A percentile compares a stretch with the other conserved stretches of the same genome.
These are phyloP conservation scores for Stichodactyla mertensii DNA, from an alignment of 64 coral and sea anemone species.

Conservation along the genomic window DNA sequence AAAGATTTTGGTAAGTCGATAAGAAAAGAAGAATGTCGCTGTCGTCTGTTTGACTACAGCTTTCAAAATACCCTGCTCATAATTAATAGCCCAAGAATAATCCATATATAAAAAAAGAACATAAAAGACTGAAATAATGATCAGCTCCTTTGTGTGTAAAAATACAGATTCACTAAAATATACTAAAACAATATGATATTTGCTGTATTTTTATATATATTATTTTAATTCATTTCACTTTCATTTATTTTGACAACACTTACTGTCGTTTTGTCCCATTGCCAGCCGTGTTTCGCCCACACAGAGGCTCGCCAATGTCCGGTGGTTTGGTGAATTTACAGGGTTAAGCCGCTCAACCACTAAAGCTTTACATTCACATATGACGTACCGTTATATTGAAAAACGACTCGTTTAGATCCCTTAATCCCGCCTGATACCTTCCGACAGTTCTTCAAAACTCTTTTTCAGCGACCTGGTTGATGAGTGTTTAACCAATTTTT, in stretches of 20 bases:
- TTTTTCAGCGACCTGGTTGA: not conserved
- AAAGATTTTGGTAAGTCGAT: not conserved
- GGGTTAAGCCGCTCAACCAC: not conserved
- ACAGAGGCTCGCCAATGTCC: not conserved
- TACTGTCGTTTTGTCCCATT: not conserved
- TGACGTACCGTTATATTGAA: conserved; percentile 6
- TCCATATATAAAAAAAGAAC: not conserved
- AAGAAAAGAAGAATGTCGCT: conserved; percentile 8
- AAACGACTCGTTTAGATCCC: not conserved
- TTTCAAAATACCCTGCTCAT: not conserved
- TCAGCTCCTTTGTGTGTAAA: not conserved
- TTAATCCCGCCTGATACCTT: not conserved
- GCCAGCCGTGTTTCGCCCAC: not conserved
- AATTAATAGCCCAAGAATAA: not conserved
- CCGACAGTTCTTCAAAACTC: not conserved
- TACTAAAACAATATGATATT: not conserved
- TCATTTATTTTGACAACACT: not conserved
- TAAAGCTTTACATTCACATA: not conserved
- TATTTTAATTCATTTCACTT: not conserved
- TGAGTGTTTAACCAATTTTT: not conserved
- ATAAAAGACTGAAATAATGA: not conserved
- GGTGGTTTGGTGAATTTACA: not conserved
- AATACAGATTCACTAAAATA: not conserved
- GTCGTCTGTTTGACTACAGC: not conserved
- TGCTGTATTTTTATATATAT: not conserved